A percentile compares a stretch with the other conserved stretches of the same genome.
Evolutionary conservation across 2,888 invertebrate genomes (phyloP).

Genomic region (Leptothorax acervorum): DNA sequence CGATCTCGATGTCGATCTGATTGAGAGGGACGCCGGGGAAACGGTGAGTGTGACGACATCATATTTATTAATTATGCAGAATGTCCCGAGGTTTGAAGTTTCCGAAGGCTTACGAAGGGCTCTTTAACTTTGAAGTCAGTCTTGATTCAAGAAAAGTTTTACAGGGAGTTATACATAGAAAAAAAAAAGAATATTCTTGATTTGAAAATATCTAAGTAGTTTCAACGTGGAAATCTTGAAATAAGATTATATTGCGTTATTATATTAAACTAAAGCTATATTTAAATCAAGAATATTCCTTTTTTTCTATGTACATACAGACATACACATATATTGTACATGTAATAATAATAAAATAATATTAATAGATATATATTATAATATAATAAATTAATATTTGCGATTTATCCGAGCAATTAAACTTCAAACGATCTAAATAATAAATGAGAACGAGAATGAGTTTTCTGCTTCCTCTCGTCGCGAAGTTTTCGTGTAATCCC

Average conservation of each 20-base stretch:
- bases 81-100: not conserved
- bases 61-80: not conserved
- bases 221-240: no score
- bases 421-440: not conserved
- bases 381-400: not conserved
- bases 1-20: conserved; percentile 71
- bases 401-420: not conserved
- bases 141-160: not conserved
- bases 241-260: no score
- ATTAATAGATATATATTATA: not conserved
- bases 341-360: not conserved
- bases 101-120: not conserved
- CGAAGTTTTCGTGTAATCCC: not conserved
- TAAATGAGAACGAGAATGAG: not conserved
- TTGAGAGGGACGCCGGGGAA: conserved; percentile 71
- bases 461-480: not conserved
- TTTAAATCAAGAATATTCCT: no score
- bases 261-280: no score
- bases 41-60: conserved; percentile 34
- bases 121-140: not conserved
- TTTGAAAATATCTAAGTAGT: no score
- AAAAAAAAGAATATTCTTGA: no score
- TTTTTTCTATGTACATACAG: no score
- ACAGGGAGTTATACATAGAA: not conserved
- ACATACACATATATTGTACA: no score